Conservation (phyloP, 2,888 invertebrate species). For the Euzophera pinguis region DNA sequence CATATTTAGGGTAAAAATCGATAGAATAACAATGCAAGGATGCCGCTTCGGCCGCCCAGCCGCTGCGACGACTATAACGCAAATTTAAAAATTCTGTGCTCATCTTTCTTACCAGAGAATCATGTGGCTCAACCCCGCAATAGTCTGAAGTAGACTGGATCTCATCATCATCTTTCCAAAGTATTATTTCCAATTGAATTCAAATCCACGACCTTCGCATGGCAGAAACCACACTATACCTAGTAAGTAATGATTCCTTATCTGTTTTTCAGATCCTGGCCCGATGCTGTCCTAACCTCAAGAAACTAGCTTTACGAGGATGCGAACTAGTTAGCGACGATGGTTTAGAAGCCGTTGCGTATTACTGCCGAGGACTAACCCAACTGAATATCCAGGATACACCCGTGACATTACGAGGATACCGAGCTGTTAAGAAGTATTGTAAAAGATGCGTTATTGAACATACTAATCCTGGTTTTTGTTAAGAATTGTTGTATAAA, state of each 20-base stretch:
- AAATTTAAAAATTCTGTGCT: too few species aligned
- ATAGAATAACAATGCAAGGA: too few species aligned
- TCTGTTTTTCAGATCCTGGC: conserved; percentile 83
- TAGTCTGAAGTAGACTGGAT: too few species aligned
- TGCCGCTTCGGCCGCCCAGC: too few species aligned
- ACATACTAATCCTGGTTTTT: conserved; percentile 96
- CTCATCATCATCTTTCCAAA: too few species aligned
- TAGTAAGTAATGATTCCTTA: not conserved
- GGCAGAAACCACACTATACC: too few species aligned
- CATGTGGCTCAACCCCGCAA: too few species aligned
- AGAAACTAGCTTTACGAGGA: conserved; percentile 92
- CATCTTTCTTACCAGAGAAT: too few species aligned
- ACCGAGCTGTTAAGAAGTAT: conserved; percentile 94
- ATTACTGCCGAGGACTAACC: conserved; percentile 92
- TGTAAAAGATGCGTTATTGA: conserved; percentile 96
- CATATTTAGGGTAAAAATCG: too few species aligned
- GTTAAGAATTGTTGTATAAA: conserved; percentile 73
- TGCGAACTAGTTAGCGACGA: conserved; percentile 95
- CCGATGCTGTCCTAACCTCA: conserved; percentile 93
- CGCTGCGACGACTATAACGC: too few species aligned
- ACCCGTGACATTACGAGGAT: conserved; percentile 92
- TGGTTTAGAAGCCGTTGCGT: conserved; percentile 90
- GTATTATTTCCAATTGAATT: too few species aligned
- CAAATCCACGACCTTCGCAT: too few species aligned
- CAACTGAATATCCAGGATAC: conserved; percentile 97